Conservation (phyloP, 2,113 vertebrate genomes). For the Daboia siamensis region DNA sequence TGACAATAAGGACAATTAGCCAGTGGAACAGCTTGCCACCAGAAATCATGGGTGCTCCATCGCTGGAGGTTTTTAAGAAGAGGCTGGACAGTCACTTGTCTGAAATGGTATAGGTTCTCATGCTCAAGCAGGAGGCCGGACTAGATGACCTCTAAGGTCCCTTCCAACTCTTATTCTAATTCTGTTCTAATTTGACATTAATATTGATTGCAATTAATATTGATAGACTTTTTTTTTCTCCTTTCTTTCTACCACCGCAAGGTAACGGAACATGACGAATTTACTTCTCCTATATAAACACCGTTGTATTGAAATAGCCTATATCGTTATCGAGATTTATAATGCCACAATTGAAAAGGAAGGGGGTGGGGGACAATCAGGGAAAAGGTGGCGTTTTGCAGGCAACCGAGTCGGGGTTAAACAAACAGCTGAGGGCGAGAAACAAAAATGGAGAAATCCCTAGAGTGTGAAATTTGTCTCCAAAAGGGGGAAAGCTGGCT, state of each 20-base stretch:
- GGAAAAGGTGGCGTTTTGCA: neutral
- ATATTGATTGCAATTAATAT: neutral
- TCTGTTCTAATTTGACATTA: neutral
- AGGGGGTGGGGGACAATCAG: fast-evolving
- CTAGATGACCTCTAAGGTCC: too few relatives aligned
- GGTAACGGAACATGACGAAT: neutral
- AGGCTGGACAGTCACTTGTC: too few relatives aligned
- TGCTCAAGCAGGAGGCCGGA: too few relatives aligned
- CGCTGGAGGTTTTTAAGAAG: too few relatives aligned
- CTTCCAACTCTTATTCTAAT: too few relatives aligned
- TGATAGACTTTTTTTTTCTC: neutral
- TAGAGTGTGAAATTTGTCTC: neutral
- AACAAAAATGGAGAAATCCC: neutral
- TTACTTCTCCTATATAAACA: neutral
- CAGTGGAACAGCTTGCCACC: too few relatives aligned
- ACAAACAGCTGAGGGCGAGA: neutral
- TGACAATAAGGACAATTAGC: too few relatives aligned
- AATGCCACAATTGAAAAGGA: neutral
- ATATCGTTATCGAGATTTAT: neutral
- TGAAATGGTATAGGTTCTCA: too few relatives aligned
- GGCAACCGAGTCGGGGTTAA: neutral
- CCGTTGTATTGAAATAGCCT: neutral
- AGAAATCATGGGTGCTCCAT: too few relatives aligned
- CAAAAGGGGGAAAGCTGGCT: neutral
- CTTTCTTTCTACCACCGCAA: neutral